Percentiles rank a stretch among this genome's conserved stretches.
phyloP scores from a whole-genome alignment of 37 sponge, comb jelly and placozoan species.

The Axinella damicornis region DNA sequence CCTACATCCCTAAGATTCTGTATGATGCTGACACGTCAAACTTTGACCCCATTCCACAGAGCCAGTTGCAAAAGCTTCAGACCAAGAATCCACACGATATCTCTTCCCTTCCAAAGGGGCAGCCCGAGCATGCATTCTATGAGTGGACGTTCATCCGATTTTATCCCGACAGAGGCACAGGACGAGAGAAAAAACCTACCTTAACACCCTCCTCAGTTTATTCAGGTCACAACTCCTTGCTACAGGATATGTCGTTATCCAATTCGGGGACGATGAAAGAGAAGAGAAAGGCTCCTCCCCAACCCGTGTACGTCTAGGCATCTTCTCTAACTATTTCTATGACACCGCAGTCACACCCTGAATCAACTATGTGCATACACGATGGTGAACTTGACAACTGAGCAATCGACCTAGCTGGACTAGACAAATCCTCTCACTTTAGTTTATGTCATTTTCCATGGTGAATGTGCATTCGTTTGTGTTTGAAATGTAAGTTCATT shows the following conservation, averaged over 20 bases:
- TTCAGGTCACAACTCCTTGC: neutral
- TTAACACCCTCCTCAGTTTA: slow-evolving; percentile 23
- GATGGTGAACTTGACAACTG: no score
- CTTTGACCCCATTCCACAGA: slow-evolving; percentile 88
- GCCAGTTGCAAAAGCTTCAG: slow-evolving; percentile 55
- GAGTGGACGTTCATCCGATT: slow-evolving; percentile 96
- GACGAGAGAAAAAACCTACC: slow-evolving; percentile 37
- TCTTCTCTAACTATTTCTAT: no score
- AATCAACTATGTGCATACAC: no score
- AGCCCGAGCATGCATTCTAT: slow-evolving; percentile 91
- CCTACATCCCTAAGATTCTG: slow-evolving; percentile 87
- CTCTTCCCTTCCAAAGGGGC: slow-evolving; percentile 61
- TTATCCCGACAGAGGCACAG: slow-evolving; percentile 51
- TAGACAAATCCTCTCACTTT: no score
- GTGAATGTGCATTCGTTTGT: no score
- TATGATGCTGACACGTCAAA: slow-evolving; percentile 91
- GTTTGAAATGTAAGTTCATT: no score
- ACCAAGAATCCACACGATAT: slow-evolving; percentile 31
- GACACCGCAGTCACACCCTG: no score
- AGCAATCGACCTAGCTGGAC: no score
- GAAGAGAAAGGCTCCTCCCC: slow-evolving; percentile 49
- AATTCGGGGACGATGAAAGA: neutral
- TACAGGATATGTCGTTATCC: neutral
- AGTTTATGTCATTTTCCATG: no score
- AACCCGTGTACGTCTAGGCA: slow-evolving; percentile 75